Percentiles rank a stretch among this genome's conserved stretches.
These are phyloP conservation scores for Heteromormyrus szaboi DNA, from an alignment of 2,797 vertebrate species.

Conservation along the genomic window DNA sequence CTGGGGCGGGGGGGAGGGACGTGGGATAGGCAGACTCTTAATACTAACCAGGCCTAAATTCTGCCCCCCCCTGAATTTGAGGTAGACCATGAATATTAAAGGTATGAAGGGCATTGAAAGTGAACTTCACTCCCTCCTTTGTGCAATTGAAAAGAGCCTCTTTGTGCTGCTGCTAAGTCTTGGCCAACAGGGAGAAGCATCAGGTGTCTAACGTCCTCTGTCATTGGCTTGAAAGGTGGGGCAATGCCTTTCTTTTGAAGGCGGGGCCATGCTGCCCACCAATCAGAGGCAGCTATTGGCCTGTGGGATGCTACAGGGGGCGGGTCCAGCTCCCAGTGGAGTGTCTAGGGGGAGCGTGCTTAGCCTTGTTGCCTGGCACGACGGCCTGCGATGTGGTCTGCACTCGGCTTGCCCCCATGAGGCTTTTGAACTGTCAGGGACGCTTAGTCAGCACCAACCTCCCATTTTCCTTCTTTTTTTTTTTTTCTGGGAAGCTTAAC, in stretches of 20 bases:
- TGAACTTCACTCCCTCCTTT: slow-evolving; percentile 14
- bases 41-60: slow-evolving; percentile 41
- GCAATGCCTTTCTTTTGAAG: background rate
- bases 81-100: slow-evolving; percentile 40
- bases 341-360: background rate
- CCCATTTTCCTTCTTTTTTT: background rate
- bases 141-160: slow-evolving; percentile 35
- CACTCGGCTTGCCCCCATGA: background rate
- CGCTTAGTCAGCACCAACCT: background rate
- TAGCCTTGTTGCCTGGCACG: background rate
- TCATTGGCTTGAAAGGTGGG: slow-evolving; percentile 37
- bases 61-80: slow-evolving; percentile 38
- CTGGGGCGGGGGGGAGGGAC: slow-evolving; percentile 34
- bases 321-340: background rate
- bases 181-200: slow-evolving; percentile 27
- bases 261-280: background rate
- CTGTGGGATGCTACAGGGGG: background rate
- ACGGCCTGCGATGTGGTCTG: background rate
- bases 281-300: background rate
- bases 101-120: slow-evolving; percentile 37
- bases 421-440: background rate
- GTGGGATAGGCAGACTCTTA: slow-evolving; percentile 45
- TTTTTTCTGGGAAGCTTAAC: background rate
- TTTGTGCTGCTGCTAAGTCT: slow-evolving; percentile 9
- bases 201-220: slow-evolving; percentile 39